Evolutionary conservation across 2,113 vertebrate species (phyloP), one percentile per base, ranked within the genome.

Genomic region (Puntigrus tetrazona): DNA sequence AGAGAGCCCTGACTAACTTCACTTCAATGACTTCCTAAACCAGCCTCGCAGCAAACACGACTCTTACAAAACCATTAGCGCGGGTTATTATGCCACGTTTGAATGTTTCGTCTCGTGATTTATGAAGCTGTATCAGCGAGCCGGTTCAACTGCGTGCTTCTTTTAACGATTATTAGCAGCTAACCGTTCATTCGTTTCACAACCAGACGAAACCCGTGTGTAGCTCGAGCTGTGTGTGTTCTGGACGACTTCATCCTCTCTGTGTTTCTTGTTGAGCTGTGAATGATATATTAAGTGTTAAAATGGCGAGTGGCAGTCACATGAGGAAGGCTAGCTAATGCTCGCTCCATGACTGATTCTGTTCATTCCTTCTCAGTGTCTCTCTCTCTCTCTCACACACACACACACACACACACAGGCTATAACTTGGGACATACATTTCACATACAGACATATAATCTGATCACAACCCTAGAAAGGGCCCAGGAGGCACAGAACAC

Each of bases 1-100:
- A 55, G 20, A 22, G 6, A 67, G 63, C 63, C 29, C 29, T 29
- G 38, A 73, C 36, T 34, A 41, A 10, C 41, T 50, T 47, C 13
- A 5, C 45, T 47, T 50, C 1, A 14, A 50, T 50, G 2, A 1
- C 7, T 18, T 31, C 3, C 72, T 47, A 0, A 18, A 36, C 75
- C 38, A 43, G 18, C 29, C 6, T 5, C 7, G 25, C 65, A 69
- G 31, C 7, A 22, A 5, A 22, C 50, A 20, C 50, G 7, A 2
- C 16, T 5, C 5, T 0, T 7, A 20, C 2, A 16, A 0, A 1
- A 31, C 6, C 3, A 31, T 6, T 16, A 7, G 7, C 7, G 9
- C 2, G 3, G 2, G 7, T 61, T 16, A 65, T 20, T 34, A 8
- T 34, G 63, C 18, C 0, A 67, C 9, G 3, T 34, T 36, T 20